Percentiles rank a stretch among this genome's conserved stretches.
Conservation (phyloP, 2,113 vertebrate species). For the Oreochromis spilurus region DNA sequence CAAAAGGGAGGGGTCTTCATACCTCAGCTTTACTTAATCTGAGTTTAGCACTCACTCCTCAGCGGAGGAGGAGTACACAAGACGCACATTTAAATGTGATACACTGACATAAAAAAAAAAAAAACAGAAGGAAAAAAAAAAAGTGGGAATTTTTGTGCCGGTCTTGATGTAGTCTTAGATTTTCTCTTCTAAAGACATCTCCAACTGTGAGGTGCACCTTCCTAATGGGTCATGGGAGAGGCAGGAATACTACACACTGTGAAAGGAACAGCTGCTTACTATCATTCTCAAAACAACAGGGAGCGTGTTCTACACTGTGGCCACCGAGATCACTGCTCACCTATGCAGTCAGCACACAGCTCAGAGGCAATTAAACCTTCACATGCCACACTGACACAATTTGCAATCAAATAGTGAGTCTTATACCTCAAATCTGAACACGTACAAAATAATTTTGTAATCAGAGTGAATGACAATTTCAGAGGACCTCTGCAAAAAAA, state of each 20-base stretch:
- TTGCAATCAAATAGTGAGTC: background rate
- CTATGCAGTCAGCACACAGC: background rate
- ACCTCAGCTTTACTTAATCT: background rate
- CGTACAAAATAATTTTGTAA: background rate
- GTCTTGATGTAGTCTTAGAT: background rate
- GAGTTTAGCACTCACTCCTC: background rate
- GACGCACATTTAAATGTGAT: background rate
- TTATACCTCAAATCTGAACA: background rate
- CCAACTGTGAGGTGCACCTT: background rate
- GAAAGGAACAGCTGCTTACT: background rate
- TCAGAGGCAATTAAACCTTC: background rate
- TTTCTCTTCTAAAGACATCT: background rate
- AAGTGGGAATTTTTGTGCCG: background rate
- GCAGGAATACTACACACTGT: background rate
- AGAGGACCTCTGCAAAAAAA: background rate
- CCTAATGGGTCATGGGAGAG: background rate
- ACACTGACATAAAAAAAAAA: background rate
- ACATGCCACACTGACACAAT: background rate
- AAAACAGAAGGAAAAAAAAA: background rate
- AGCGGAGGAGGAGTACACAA: background rate
- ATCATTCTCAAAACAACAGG: background rate
- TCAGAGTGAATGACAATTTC: background rate
- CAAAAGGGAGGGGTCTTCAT: constrained; percentile 8
- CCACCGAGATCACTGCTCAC: background rate
- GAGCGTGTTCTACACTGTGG: background rate